These are phyloP conservation scores for Cryptophagus acutangulus DNA, from an alignment of 2,888 invertebrate species.

Conservation along the genomic window DNA sequence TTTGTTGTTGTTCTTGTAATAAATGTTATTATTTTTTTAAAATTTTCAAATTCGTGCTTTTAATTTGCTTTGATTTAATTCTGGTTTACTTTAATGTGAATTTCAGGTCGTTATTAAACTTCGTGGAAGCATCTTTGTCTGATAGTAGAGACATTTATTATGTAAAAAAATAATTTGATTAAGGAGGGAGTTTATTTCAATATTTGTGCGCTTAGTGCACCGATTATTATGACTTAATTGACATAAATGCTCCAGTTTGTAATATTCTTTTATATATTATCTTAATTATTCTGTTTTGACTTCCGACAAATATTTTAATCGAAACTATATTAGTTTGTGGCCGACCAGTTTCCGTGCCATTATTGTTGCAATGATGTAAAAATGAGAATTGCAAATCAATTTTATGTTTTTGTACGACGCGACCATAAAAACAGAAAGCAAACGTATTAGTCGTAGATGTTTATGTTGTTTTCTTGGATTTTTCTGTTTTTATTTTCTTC, in stretches of 20 bases:
- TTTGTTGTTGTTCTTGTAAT: constrained; percentile 14
- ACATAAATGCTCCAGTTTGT: no score
- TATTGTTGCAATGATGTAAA: no score
- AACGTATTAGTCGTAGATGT: not conserved
- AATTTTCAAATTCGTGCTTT: constrained; percentile 5
- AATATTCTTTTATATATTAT: no score
- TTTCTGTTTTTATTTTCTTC: not conserved
- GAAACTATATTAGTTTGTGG: no score
- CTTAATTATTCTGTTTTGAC: no score
- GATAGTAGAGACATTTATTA: constrained; percentile 22
- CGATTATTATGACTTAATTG: no score
- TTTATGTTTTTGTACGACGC: no score
- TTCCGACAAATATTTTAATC: no score
- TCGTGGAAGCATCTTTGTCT: constrained; percentile 31
- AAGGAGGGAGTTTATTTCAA: constrained; percentile 20
- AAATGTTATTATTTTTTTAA: not conserved
- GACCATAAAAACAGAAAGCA: no score
- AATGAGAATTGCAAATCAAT: no score
- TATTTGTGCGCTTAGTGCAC: not conserved
- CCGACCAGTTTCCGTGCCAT: no score
- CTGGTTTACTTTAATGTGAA: constrained; percentile 37
- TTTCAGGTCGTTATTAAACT: constrained; percentile 43
- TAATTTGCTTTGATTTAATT: constrained; percentile 34
- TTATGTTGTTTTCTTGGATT: constrained; percentile 4
- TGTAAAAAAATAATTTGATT: constrained; percentile 14